Percentiles rank a stretch among this genome's conserved stretches.
Conservation (phyloP, 2,113 vertebrate genomes). For the Empidonax traillii region DNA sequence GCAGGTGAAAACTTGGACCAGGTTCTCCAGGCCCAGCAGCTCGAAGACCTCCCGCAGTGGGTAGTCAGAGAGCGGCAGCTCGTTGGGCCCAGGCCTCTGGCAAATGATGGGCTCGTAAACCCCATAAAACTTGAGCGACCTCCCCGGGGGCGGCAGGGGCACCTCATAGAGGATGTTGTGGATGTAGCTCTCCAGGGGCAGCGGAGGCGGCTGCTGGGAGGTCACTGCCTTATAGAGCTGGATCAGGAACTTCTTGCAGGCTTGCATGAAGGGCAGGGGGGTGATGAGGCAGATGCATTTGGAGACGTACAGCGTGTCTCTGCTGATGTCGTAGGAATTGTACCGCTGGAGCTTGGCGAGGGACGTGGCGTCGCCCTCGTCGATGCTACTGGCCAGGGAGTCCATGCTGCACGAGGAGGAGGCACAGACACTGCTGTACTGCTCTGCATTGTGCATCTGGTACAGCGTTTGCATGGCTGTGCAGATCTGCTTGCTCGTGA, state of each 20-base stretch:
- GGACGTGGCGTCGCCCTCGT: constrained; percentile 84
- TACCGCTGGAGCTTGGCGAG: constrained; percentile 77
- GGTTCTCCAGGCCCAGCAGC: constrained; percentile 90
- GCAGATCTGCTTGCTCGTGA: constrained; percentile 90
- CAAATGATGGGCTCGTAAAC: constrained; percentile 94
- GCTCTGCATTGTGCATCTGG: constrained; percentile 96
- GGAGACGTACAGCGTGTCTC: constrained; percentile 92
- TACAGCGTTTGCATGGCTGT: constrained; percentile 95
- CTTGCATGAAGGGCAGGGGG: constrained; percentile 94
- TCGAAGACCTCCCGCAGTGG: constrained; percentile 87
- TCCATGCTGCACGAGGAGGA: constrained; percentile 96
- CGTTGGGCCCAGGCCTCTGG: constrained; percentile 87
- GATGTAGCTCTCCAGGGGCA: constrained; percentile 96
- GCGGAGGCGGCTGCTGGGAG: constrained; percentile 85
- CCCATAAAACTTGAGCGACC: constrained; percentile 92
- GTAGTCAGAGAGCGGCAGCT: constrained; percentile 92
- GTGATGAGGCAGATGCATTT: constrained; percentile 95
- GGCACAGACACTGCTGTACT: constrained; percentile 78
- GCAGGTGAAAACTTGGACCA: constrained; percentile 95
- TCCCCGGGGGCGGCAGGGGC: constrained; percentile 89
- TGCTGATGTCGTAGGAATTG: constrained; percentile 85
- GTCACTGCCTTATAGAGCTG: constrained; percentile 90
- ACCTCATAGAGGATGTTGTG: constrained; percentile 97
- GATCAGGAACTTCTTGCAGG: constrained; percentile 89
- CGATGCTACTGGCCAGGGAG: constrained; percentile 88